Base-by-base conservation (phyloP, 1,140 invertebrate genomes). In the Phymastichus coffea region DNA sequence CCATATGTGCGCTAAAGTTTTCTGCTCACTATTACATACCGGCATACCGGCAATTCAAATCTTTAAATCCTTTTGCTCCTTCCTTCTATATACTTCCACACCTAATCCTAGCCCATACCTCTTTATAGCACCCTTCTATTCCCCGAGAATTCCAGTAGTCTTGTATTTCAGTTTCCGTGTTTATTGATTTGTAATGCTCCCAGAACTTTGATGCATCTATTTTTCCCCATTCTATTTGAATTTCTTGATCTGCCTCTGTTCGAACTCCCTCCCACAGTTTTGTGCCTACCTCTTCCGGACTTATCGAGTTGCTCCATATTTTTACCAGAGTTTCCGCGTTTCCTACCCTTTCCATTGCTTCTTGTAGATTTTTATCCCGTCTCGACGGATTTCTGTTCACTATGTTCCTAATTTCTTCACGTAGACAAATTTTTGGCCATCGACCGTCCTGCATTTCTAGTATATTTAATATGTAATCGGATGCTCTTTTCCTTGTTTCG, bases 41-140 rank as follows among this genome's bases (percentile, higher is more conserved):
- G n/a, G n/a, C n/a, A n/a, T n/a, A n/a, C 25, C 44, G 15, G 14
- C 44, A 47, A 3, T 26, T 47, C 4, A 10, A 9, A 28, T 47
- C 44, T 14, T 9, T 28, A 20, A 38, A 54, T 28, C 54, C 59
- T 47, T 62, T 58, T 20, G 48, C 44, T 23, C 38, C 49, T 15
- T 4, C 25, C 28, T 19, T 65, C 4, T 41, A 28, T 19, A 57
- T 25, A 47, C 55, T 65, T 23, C 63, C 63, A 43, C 63, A 65
- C 8, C 63, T 56, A 7, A 64, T 38, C 37, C 40, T 57, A 15
- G 54, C 47, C 55, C 59, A 64, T 37, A 52, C 25, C 23, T 61
- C 47, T 22, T 61, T 61, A 2, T 23, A 12, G 1, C 4, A n/a
- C n/a, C 28, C 52, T 7, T 20, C 7, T 15, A 54, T 41, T n/a